Conservation (phyloP, 1,140 invertebrate genomes). For the Ectropis grisescens region DNA sequence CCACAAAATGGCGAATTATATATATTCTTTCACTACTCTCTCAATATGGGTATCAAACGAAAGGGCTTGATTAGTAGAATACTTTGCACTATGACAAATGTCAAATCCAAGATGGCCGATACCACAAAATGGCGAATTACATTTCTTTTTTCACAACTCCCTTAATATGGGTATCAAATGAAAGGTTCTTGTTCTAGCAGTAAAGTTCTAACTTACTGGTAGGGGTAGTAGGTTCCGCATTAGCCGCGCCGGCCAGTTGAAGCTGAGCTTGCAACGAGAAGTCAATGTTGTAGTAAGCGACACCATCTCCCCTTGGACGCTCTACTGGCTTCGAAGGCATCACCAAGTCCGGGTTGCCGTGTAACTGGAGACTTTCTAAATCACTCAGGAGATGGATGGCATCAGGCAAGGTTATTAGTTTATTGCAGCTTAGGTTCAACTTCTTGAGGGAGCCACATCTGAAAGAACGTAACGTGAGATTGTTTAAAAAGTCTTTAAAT, state of each 20-base stretch:
- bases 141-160: too few relatives aligned
- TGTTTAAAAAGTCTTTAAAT: constrained; percentile 3
- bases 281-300: constrained; percentile 99
- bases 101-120: too few relatives aligned
- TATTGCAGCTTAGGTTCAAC: constrained; percentile 93
- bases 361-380: constrained; percentile 88
- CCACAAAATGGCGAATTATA: too few relatives aligned
- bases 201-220: constrained; percentile 66
- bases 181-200: too few relatives aligned
- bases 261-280: constrained; percentile 97
- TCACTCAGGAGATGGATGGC: constrained; percentile 96
- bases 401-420: constrained; percentile 96
- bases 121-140: too few relatives aligned
- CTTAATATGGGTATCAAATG: too few relatives aligned
- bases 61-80: too few relatives aligned
- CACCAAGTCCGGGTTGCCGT: constrained; percentile 95
- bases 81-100: too few relatives aligned
- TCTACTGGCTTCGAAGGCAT: constrained; percentile 97
- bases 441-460: constrained; percentile 97
- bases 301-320: constrained; percentile 82
- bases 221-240: constrained; percentile 78
- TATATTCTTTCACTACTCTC: too few relatives aligned
- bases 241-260: constrained; percentile 90
- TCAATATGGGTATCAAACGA: too few relatives aligned
- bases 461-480: constrained; percentile 11